Evolutionary conservation across 2,113 vertebrate genomes (phyloP).

Genomic region (Probosciger aterrimus): DNA sequence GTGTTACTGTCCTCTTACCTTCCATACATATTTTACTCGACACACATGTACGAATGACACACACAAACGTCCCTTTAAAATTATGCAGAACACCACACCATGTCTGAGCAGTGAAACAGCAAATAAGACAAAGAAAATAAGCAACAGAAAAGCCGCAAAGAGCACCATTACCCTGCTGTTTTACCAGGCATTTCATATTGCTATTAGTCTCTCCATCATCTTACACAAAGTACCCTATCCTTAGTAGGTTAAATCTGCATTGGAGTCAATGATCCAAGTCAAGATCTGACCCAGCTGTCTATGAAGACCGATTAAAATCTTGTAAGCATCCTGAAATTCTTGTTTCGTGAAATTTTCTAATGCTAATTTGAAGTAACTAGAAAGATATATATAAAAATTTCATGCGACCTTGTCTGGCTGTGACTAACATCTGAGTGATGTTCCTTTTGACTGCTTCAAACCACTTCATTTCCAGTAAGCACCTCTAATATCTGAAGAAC

Average conservation of each 20-base stretch:
- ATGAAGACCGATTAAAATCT: neutral
- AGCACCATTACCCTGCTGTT: neutral
- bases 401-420: neutral
- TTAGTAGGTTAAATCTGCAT: neutral
- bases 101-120: neutral
- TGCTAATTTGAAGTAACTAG: neutral
- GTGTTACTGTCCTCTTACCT: neutral
- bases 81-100: neutral
- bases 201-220: neutral
- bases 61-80: neutral
- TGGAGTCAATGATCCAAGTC: neutral
- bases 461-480: neutral
- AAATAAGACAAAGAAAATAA: neutral
- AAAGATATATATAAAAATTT: neutral
- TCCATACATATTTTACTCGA: neutral
- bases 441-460: neutral
- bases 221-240: neutral
- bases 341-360: neutral
- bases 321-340: neutral
- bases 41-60: neutral
- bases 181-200: neutral
- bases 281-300: neutral
- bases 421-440: neutral
- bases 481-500: conserved; percentile 14
- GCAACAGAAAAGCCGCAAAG: neutral